phyloP scores from a whole-genome alignment of 2,113 vertebrate species.

The western clawed frog (Xenopus tropicalis) region UCB_Xtro_10.0 CM004450.2:4120001-4120500 shows the following conservation, averaged over 20 bases:
- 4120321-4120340: slow-evolving; percentile 4
- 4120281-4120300: background rate
- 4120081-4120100: no score
- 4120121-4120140: no score
- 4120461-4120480: slow-evolving; percentile 1
- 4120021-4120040: no score
- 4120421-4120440: slow-evolving; percentile 17
- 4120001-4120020: no score
- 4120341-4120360: slow-evolving; percentile 23
- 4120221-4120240: slow-evolving; percentile 6
- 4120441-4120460: slow-evolving; percentile 17
- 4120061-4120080: no score
- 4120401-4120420: slow-evolving; percentile 2
- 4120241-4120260: background rate
- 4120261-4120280: slow-evolving; percentile 19
- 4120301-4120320: slow-evolving; percentile 1
- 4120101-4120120: no score
- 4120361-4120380: background rate
- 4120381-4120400: background rate
- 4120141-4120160: no score
- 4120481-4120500: background rate
- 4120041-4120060: no score
- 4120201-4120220: background rate
- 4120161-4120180: no score
- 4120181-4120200: no score